These are phyloP conservation scores for Hemiprocne comata DNA, from an alignment of 2,113 vertebrate species.

Conservation along the genomic window DNA sequence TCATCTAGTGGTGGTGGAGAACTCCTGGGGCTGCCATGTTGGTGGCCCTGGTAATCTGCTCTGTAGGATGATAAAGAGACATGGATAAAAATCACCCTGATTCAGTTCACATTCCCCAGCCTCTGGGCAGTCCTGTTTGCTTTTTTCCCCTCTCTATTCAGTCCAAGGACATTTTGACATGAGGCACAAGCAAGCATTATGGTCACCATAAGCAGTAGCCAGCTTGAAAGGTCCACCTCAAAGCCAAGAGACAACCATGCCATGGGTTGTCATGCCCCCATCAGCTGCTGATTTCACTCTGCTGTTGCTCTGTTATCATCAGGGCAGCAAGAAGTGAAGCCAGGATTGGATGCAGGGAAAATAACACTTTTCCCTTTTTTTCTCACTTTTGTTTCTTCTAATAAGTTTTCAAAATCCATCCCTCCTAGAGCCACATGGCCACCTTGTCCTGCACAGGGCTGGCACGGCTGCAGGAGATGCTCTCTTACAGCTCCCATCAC, in stretches of 20 bases:
- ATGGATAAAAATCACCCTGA: constrained; percentile 59
- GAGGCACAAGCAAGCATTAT: neutral
- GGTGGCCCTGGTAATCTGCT: neutral
- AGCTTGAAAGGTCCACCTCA: neutral
- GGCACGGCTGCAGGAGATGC: neutral
- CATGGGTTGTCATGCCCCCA: neutral
- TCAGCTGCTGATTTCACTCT: neutral
- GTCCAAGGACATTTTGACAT: neutral
- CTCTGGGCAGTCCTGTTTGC: neutral
- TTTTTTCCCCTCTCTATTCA: neutral
- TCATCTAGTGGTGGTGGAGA: neutral
- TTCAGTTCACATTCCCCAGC: neutral
- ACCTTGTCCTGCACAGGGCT: neutral
- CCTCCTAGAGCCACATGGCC: neutral
- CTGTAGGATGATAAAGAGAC: neutral
- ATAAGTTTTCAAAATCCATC: neutral
- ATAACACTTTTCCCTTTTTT: neutral
- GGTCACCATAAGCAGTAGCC: neutral
- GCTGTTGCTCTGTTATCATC: neutral
- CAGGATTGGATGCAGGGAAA: neutral
- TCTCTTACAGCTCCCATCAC: neutral
- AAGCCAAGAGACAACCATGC: neutral
- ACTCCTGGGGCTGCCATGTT: accelerated
- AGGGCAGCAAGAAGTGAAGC: neutral
- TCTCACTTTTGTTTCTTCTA: neutral